phyloP scores from a whole-genome alignment of 35 echinoderm and acorn worm species.

The Apostichopus japonicus region DNA sequence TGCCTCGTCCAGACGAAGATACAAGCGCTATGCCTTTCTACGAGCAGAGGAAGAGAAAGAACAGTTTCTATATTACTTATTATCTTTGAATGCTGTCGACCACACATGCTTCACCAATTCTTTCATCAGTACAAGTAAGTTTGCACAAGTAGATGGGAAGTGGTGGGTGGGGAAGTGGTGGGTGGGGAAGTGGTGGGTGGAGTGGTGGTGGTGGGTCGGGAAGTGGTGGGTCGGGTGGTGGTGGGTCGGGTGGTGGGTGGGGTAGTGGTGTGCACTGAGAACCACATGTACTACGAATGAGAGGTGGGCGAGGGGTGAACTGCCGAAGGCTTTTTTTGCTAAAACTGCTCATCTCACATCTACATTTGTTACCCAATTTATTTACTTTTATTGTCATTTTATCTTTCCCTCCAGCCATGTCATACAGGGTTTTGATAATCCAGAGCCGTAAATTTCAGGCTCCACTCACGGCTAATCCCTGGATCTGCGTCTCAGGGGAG shows the following conservation, averaged over 20 bases:
- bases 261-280: too few species aligned
- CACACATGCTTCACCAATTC: conserved; percentile 98
- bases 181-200: too few species aligned
- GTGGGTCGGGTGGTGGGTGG: too few species aligned
- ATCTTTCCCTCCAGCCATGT: conserved; percentile 58
- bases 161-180: too few species aligned
- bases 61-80: conserved; percentile 93
- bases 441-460: conserved; percentile 97
- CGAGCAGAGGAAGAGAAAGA: conserved; percentile 94
- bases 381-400: too few species aligned
- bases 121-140: conserved; percentile 89
- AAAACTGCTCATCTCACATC: too few species aligned
- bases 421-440: conserved; percentile 85
- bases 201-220: too few species aligned
- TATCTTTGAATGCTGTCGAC: conserved; percentile 97
- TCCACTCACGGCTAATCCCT: conserved; percentile 85
- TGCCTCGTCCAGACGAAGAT: conserved; percentile 64
- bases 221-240: too few species aligned
- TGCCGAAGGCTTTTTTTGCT: too few species aligned
- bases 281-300: too few species aligned
- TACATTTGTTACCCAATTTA: too few species aligned
- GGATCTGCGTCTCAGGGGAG: conserved; percentile 89
- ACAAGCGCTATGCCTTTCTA: conserved; percentile 91
- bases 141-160: not conserved
- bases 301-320: too few species aligned